phyloP scores from a whole-genome alignment of 2,888 invertebrate species.

The Vanessa cardui region DNA sequence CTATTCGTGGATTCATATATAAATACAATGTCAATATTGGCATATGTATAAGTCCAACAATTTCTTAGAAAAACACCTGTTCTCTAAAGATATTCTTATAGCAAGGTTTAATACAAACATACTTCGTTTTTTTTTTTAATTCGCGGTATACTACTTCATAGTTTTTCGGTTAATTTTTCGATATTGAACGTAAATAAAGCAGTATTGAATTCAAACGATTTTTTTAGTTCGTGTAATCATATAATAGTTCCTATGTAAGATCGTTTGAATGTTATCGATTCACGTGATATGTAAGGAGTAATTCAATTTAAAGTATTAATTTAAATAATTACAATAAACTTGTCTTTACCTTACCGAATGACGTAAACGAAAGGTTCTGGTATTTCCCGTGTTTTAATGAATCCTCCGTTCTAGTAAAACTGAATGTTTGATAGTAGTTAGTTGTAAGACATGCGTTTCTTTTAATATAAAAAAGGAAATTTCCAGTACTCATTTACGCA shows the following conservation, averaged over 20 bases:
- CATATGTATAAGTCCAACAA: too few relatives aligned
- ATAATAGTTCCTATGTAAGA: background rate
- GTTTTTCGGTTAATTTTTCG: too few relatives aligned
- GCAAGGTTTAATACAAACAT: too few relatives aligned
- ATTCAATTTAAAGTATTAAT: slow-evolving; percentile 19
- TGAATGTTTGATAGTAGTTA: slow-evolving; percentile 18
- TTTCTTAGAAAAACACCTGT: too few relatives aligned
- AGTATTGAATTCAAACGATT: too few relatives aligned
- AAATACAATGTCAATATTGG: too few relatives aligned
- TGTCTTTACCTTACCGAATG: slow-evolving; percentile 44
- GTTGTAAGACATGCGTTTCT: slow-evolving; percentile 1
- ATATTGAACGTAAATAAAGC: too few relatives aligned
- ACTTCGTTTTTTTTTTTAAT: too few relatives aligned
- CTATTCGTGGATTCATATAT: too few relatives aligned
- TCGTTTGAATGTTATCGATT: background rate
- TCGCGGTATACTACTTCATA: too few relatives aligned
- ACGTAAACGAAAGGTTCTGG: slow-evolving; percentile 53
- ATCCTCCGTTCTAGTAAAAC: slow-evolving; percentile 45
- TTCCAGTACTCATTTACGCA: slow-evolving; percentile 8
- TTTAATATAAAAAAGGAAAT: slow-evolving; percentile 19
- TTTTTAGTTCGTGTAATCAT: background rate
- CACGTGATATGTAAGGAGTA: background rate
- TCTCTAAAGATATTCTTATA: too few relatives aligned
- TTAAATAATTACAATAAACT: slow-evolving; percentile 29
- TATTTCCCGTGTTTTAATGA: slow-evolving; percentile 48